A percentile compares a stretch with the other conserved stretches of the same genome.
Conservation (phyloP, 2,797 vertebrate species). For the Cirrhinus mrigala region DNA sequence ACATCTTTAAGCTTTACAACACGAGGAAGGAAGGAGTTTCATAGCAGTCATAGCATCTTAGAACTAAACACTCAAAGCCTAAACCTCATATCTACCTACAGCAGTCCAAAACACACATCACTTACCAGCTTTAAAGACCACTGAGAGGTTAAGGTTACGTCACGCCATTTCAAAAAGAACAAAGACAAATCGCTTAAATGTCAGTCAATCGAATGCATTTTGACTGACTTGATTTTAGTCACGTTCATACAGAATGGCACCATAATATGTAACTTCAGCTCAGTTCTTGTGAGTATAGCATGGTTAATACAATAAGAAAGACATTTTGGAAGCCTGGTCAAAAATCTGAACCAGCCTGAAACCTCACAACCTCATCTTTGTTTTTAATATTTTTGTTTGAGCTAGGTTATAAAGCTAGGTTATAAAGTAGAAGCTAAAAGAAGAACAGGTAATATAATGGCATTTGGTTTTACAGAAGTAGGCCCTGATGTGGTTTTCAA, state of each 20-base stretch:
- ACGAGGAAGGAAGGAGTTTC: background rate
- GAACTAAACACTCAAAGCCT: conserved; percentile 27
- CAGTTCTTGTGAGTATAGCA: background rate
- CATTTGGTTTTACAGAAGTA: conserved; percentile 22
- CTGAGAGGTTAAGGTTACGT: conserved; percentile 87
- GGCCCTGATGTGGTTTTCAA: background rate
- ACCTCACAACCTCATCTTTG: conserved; percentile 18
- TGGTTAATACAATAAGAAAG: background rate
- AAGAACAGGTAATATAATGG: background rate
- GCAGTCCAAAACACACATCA: conserved; percentile 41
- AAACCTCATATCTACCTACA: conserved; percentile 43
- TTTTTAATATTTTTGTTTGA: conserved; percentile 4
- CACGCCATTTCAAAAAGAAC: conserved; percentile 68
- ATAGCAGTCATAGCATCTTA: background rate
- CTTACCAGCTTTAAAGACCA: conserved; percentile 96
- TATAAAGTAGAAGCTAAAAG: background rate
- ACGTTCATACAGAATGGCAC: background rate
- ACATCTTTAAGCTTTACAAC: conserved; percentile 24
- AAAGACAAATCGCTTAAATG: conserved; percentile 38
- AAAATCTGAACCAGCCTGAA: background rate
- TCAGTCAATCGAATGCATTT: background rate
- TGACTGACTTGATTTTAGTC: conserved; percentile 12
- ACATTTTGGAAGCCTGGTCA: background rate
- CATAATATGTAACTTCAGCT: background rate
- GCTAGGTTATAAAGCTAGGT: background rate